Conservation (phyloP, 2,113 vertebrate genomes). For the Scortum barcoo region DNA sequence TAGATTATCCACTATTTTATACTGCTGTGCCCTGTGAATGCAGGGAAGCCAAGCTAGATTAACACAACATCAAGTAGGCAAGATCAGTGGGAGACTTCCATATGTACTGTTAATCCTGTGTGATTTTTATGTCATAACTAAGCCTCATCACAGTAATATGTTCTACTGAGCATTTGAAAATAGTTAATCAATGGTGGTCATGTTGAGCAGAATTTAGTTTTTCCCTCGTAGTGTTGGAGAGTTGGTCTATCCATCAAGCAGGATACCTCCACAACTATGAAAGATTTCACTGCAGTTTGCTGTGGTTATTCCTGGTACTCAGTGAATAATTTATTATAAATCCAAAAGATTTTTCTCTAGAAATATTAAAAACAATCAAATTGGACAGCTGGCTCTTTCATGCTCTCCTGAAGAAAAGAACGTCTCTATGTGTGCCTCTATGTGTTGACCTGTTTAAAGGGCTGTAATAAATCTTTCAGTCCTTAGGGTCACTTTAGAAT, state of each 20-base stretch:
- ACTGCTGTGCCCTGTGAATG: neutral
- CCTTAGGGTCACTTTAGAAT: too few relatives aligned
- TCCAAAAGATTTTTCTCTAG: too few relatives aligned
- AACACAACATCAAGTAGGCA: neutral
- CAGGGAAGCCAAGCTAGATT: neutral
- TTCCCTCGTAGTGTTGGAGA: too few relatives aligned
- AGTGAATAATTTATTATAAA: too few relatives aligned
- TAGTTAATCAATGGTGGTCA: neutral
- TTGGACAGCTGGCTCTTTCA: neutral
- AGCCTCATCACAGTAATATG: neutral
- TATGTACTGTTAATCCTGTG: constrained; percentile 5
- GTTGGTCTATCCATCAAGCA: neutral
- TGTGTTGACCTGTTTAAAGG: too few relatives aligned
- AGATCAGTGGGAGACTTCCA: neutral
- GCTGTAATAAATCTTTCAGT: too few relatives aligned
- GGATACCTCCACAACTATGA: neutral
- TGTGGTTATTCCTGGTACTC: neutral
- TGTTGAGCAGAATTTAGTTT: neutral
- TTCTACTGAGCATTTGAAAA: neutral
- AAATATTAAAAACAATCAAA: neutral
- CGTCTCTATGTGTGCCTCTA: too few relatives aligned
- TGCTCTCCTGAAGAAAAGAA: neutral
- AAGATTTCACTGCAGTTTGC: neutral
- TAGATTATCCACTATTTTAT: constrained; percentile 35
- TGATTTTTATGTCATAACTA: constrained; percentile 5